These are phyloP conservation scores for Melanostoma scalare DNA, from an alignment of 2,888 invertebrate genomes.

Conservation along the genomic window DNA sequence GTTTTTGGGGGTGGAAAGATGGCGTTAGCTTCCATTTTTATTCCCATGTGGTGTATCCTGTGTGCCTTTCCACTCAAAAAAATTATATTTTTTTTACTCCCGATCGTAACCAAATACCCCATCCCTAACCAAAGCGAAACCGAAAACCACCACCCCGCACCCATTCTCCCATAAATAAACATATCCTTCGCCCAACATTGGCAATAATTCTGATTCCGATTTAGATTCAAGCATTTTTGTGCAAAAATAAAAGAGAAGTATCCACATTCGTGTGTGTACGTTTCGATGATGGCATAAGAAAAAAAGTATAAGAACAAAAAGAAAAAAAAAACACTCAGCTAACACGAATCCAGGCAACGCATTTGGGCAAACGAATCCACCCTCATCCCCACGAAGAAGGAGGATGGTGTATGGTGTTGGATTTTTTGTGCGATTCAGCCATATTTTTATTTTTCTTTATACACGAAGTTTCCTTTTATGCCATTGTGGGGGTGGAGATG, in stretches of 20 bases:
- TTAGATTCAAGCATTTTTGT: constrained; percentile 60
- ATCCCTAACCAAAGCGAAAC: not conserved
- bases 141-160: not conserved
- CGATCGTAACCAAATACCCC: constrained; percentile 40
- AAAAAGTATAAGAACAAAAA: constrained; percentile 1
- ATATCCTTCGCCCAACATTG: constrained; percentile 49
- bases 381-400: constrained; percentile 15
- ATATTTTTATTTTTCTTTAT: constrained; percentile 66
- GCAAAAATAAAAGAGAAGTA: constrained; percentile 29
- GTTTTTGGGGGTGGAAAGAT: constrained; percentile 20
- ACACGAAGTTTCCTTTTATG: constrained; percentile 4
- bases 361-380: constrained; percentile 36
- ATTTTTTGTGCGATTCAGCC: constrained; percentile 70
- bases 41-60: constrained; percentile 43
- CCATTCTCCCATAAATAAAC: not conserved
- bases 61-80: constrained; percentile 38
- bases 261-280: not conserved
- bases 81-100: constrained; percentile 58
- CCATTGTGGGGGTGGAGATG: constrained; percentile 39
- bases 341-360: constrained; percentile 48
- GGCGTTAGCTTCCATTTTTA: constrained; percentile 52
- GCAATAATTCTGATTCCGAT: constrained; percentile 67
- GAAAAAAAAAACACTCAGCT: constrained; percentile 14
- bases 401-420: constrained; percentile 21
- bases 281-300: not conserved